These are phyloP conservation scores for Seriola aureovittata DNA, from an alignment of 2,113 vertebrate genomes.

Conservation along the genomic window DNA sequence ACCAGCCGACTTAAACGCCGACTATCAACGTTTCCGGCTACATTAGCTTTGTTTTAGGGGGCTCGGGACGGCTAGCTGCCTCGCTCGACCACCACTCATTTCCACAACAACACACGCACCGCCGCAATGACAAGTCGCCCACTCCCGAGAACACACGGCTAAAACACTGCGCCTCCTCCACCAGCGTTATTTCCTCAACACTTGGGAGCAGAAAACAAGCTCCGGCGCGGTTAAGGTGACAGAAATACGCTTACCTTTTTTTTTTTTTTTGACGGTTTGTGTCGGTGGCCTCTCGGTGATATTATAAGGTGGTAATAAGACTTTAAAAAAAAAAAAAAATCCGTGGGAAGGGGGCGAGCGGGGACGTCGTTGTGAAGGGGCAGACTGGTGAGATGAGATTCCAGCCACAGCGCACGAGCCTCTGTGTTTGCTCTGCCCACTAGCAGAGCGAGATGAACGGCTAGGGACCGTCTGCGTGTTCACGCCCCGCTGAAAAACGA, in stretches of 20 bases:
- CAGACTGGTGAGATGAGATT: constrained; percentile 20
- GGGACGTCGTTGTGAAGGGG: constrained; percentile 12
- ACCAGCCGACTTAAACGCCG: not conserved
- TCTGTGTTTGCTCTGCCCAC: constrained; percentile 62
- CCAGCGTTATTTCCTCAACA: not conserved
- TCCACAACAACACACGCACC: constrained; percentile 55
- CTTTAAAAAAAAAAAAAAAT: not conserved
- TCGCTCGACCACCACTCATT: constrained; percentile 37
- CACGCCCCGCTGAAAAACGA: not conserved
- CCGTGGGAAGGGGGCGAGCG: not conserved
- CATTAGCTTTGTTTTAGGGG: constrained; percentile 13
- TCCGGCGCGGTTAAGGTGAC: not conserved
- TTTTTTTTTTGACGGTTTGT: not conserved
- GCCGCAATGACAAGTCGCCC: constrained; percentile 74
- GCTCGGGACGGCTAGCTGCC: not conserved
- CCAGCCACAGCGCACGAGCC: constrained; percentile 37
- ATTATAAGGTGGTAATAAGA: not conserved
- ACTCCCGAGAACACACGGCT: constrained; percentile 35
- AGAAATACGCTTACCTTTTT: constrained; percentile 40
- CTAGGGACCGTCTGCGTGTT: constrained; percentile 52
- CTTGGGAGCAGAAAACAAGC: not conserved
- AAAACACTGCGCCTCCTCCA: constrained; percentile 53
- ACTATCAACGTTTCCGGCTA: not conserved
- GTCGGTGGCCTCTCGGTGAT: not conserved
- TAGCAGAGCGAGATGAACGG: not conserved